Percentiles rank a stretch among this genome's conserved stretches.
Evolutionary conservation across 2,888 invertebrate genomes (phyloP).

Genomic region (Terebella lapidaria): DNA sequence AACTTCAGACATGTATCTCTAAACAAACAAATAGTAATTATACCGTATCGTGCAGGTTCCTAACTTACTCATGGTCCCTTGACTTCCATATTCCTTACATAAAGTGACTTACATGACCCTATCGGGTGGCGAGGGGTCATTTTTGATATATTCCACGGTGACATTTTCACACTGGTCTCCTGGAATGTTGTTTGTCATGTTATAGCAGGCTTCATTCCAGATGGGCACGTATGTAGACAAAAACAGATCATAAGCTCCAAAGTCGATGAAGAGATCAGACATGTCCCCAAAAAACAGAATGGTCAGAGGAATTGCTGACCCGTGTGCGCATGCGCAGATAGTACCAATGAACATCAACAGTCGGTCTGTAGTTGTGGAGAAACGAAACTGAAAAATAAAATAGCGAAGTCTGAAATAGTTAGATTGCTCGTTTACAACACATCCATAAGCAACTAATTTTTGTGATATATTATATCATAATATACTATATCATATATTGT

Average conservation of each 20-base stretch:
- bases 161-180: neutral
- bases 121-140: neutral
- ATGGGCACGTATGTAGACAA: neutral
- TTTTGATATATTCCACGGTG: neutral
- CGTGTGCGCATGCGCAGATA: conserved; percentile 36
- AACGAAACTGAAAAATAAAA: conserved; percentile 46
- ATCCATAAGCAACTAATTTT: no score
- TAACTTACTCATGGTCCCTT: no score
- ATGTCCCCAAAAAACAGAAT: conserved; percentile 50
- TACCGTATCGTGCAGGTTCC: no score
- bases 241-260: neutral
- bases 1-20: neutral
- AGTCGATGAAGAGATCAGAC: conserved; percentile 43
- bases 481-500: no score
- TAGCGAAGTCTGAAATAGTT: no score
- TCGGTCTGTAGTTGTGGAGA: conserved; percentile 35
- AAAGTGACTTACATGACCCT: neutral
- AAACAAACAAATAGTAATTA: neutral
- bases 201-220: neutral
- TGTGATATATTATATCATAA: no score
- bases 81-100: no score
- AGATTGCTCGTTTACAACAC: no score
- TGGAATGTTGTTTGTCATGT: neutral
- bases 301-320: conserved; percentile 44
- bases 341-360: conserved; percentile 46